Evolutionary conservation across 2,797 vertebrate genomes (phyloP), one percentile per base, ranked within the genome.

Genomic region (Anguilla pacifica): DNA sequence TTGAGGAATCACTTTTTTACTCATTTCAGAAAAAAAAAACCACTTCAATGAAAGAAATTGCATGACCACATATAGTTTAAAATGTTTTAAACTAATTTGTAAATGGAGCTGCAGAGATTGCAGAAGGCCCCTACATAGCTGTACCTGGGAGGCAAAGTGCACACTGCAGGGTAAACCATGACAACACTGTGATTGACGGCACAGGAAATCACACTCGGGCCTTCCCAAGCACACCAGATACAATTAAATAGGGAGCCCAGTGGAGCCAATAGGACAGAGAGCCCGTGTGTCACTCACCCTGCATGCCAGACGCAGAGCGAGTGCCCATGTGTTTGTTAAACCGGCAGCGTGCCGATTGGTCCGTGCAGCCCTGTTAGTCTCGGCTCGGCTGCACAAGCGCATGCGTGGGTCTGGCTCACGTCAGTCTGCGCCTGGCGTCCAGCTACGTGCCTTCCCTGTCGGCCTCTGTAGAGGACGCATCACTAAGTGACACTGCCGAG

Each of bases 251-350:
- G 10, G 70, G 35, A 28, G 28, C 28, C 70, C 70, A 72, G 28
- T 13, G 7, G n/a, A 72, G 9, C 28, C 9, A 11, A 31, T 35
- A 72, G 87, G 93, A 95, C 96, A 96, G 93, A 91, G 88, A 77
- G 31, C 17, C 72, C 72, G 3, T 43, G 72, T 43, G 74, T 77
- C 74, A 19, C 28, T 72, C 70, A 70, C 6, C 28, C 22, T 70
- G 64, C 28, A 39, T 13, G 70, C 7, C 10, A 31, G 31, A 74
- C 28, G 35, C 67, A 25, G 70, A 74, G 70, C 31, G n/a, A 28
- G n/a, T 67, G 64, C 25, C n/a, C 4, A 25, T 31, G 70, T 31
- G 28, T 72, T 72, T 13, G 35, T 43, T 43, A 39, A 17, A 43
- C 35, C 39, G 74, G 6, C 74, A 77, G 39, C 28, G 17, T 19